Conservation (phyloP, 64 coral and sea anemone species). For the Montipora foliosa region DNA sequence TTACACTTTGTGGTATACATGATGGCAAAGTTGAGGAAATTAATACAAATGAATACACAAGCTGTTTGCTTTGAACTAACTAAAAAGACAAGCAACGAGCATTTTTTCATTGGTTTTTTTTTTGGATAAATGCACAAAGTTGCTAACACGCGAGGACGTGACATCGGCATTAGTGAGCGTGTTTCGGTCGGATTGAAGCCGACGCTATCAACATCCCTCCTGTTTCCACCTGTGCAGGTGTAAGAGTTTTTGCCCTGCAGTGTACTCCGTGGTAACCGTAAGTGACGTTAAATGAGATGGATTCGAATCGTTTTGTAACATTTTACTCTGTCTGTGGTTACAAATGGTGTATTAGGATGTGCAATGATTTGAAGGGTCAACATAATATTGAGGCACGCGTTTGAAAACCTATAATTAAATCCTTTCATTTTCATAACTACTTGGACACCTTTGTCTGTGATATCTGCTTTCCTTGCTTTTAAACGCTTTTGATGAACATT, state of each 20-base stretch:
- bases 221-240: slow-evolving; percentile 31
- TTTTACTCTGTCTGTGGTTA: neutral
- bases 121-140: too few relatives aligned
- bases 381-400: neutral
- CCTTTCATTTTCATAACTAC: neutral
- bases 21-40: too few relatives aligned
- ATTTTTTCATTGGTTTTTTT: too few relatives aligned
- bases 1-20: too few relatives aligned
- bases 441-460: neutral
- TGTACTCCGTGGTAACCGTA: neutral
- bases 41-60: too few relatives aligned
- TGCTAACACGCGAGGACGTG: neutral
- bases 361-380: neutral
- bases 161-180: neutral
- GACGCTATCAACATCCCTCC: neutral
- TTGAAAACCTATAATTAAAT: slow-evolving; percentile 34
- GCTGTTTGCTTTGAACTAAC: too few relatives aligned
- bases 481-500: neutral
- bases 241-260: neutral
- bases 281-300: slow-evolving; percentile 14
- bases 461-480: neutral
- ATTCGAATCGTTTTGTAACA: neutral
- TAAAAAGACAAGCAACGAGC: too few relatives aligned
- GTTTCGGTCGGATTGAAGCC: neutral
- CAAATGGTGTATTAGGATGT: neutral